These are phyloP conservation scores for Orius laevigatus DNA, from an alignment of 1,140 invertebrate genomes.

Conservation along the genomic window DNA sequence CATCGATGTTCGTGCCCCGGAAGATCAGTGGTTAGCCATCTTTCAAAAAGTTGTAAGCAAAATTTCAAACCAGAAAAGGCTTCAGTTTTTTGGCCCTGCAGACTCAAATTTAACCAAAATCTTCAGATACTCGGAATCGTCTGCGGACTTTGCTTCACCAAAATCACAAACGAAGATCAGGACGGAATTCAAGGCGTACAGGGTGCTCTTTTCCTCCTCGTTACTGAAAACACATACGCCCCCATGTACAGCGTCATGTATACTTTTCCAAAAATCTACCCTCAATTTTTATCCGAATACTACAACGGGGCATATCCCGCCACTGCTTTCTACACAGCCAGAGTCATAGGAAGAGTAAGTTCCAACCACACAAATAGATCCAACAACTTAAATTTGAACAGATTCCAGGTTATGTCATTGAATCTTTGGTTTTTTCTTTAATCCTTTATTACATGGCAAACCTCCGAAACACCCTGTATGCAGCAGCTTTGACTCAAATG, in stretches of 20 bases:
- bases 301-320: slow-evolving; percentile 56
- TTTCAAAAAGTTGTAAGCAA: slow-evolving; percentile 57
- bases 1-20: slow-evolving; percentile 51
- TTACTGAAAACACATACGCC: slow-evolving; percentile 71
- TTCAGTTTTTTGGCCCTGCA: not conserved
- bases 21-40: slow-evolving; percentile 48
- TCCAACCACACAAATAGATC: not conserved
- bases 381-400: slow-evolving; percentile 23
- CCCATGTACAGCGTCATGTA: slow-evolving; percentile 71
- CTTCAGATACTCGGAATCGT: slow-evolving; percentile 22
- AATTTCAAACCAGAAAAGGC: not conserved
- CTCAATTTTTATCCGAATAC: slow-evolving; percentile 60
- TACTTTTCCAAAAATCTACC: slow-evolving; percentile 59
- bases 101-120: not conserved
- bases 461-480: slow-evolving; percentile 41
- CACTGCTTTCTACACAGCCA: slow-evolving; percentile 55
- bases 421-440: slow-evolving; percentile 55
- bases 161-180: slow-evolving; percentile 48
- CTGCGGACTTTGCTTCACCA: slow-evolving; percentile 60
- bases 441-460: slow-evolving; percentile 67
- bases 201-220: slow-evolving; percentile 65
- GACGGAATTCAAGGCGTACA: slow-evolving; percentile 65
- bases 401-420: slow-evolving; percentile 61
- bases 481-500: slow-evolving; percentile 49
- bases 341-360: slow-evolving; percentile 58